phyloP scores from a whole-genome alignment of 37 sponge, comb jelly and placozoan genomes.

The Aplysina aerophoba region DNA sequence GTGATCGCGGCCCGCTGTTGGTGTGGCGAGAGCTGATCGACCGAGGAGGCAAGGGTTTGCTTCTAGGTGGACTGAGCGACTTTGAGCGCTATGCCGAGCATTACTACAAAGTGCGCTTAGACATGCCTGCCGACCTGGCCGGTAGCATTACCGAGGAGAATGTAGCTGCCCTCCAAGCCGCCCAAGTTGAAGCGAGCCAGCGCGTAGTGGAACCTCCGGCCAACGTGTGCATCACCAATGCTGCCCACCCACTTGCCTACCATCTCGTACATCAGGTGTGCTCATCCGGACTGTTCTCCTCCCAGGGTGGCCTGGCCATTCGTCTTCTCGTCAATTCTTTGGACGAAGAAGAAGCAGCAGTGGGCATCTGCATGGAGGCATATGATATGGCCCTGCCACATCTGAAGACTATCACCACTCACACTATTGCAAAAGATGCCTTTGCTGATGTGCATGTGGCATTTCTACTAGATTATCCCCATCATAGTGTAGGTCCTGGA shows the following conservation, averaged over 20 bases:
- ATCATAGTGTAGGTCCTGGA: not conserved
- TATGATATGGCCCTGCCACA: conserved; percentile 67
- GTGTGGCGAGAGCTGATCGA: conserved; percentile 97
- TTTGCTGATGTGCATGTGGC: conserved; percentile 39
- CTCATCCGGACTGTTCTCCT: conserved; percentile 26
- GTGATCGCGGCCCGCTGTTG: conserved; percentile 70
- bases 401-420: conserved; percentile 25
- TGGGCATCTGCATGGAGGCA: conserved; percentile 76
- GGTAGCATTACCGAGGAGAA: conserved; percentile 52
- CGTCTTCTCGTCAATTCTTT: conserved; percentile 50
- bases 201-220: conserved; percentile 8
- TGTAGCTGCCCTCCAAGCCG: not conserved
- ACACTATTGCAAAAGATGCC: conserved; percentile 45
- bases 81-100: conserved; percentile 79
- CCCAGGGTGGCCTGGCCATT: conserved; percentile 41
- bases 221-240: conserved; percentile 62
- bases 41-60: conserved; percentile 91
- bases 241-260: conserved; percentile 53
- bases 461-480: conserved; percentile 49
- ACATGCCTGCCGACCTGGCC: conserved; percentile 20
- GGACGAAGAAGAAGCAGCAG: not conserved
- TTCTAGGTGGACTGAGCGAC: conserved; percentile 81
- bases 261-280: conserved; percentile 46
- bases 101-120: conserved; percentile 63
- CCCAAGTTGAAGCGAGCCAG: not conserved